A percentile compares a stretch with the other conserved stretches of the same genome.
phyloP scores from a whole-genome alignment of 2,113 vertebrate genomes.

The Anas platyrhynchos region DNA sequence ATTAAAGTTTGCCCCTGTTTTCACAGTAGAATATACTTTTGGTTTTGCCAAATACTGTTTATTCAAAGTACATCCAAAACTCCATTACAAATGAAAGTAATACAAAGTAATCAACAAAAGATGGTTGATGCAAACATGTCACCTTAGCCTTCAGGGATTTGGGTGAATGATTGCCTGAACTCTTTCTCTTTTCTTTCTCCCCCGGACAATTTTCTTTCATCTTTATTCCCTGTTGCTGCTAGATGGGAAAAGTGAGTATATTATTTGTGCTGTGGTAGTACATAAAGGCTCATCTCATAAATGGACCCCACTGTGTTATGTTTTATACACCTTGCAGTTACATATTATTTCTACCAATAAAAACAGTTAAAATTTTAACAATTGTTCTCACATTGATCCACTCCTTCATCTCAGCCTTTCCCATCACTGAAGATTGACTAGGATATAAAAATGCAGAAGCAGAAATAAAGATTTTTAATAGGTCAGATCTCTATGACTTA shows the following conservation, averaged over 20 bases:
- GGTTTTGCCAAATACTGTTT: not conserved
- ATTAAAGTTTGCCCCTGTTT: not conserved
- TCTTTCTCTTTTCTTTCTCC: not conserved
- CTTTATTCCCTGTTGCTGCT: not conserved
- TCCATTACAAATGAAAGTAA: not conserved
- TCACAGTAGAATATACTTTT: not conserved
- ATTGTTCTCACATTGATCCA: conserved; percentile 41
- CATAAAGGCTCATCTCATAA: not conserved
- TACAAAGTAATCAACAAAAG: not conserved
- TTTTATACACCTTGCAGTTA: conserved; percentile 4
- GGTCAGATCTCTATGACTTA: conserved; percentile 6
- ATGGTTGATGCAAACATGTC: not conserved
- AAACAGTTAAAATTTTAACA: conserved; percentile 26
- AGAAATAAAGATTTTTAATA: conserved; percentile 68
- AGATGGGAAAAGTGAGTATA: not conserved
- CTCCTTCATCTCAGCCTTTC: conserved; percentile 46
- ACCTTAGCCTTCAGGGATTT: not conserved
- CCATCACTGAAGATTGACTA: conserved; percentile 36
- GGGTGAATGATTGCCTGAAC: not conserved
- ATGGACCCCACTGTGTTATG: not conserved
- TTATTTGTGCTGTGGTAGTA: not conserved
- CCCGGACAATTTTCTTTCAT: not conserved
- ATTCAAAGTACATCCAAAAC: not conserved
- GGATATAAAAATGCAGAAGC: conserved; percentile 41
- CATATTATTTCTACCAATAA: conserved; percentile 1